These are phyloP conservation scores for Melolontha melolontha DNA, from an alignment of 2,888 invertebrate species.

Conservation along the genomic window DNA sequence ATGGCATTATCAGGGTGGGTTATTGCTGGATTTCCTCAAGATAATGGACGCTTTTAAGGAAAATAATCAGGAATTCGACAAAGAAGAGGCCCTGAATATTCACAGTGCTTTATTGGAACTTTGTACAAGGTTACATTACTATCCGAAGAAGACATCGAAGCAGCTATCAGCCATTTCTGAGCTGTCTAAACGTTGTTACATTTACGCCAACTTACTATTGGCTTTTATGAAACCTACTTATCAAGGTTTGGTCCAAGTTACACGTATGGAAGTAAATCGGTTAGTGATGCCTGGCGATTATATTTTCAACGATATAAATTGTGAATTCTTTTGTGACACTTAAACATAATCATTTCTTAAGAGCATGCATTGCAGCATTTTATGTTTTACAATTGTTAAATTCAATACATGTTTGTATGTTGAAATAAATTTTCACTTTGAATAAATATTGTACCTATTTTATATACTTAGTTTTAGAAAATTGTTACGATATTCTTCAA, in stretches of 20 bases:
- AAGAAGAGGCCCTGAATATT: conserved; percentile 16
- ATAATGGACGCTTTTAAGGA: conserved; percentile 20
- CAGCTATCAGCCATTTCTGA: conserved; percentile 43
- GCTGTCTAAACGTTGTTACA: conserved; percentile 39
- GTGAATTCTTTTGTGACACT: background rate
- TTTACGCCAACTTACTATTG: conserved; percentile 23
- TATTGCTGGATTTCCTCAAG: conserved; percentile 34
- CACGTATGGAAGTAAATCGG: conserved; percentile 18
- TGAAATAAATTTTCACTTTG: too few species aligned
- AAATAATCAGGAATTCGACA: background rate
- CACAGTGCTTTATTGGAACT: conserved; percentile 37
- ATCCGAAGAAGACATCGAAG: conserved; percentile 39
- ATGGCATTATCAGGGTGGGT: conserved; percentile 40
- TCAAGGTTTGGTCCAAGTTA: conserved; percentile 26
- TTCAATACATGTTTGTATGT: too few species aligned
- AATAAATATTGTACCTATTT: too few species aligned
- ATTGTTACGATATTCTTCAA: too few species aligned
- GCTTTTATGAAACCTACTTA: conserved; percentile 19
- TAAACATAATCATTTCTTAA: too few species aligned
- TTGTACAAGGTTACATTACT: conserved; percentile 30
- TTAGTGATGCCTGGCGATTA: conserved; percentile 41
- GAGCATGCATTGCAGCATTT: too few species aligned
- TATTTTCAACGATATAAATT: conserved; percentile 3
- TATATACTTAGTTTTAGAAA: too few species aligned
- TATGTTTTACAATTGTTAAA: too few species aligned